Conservation (phyloP, 2,797 vertebrate species). For the Muscicapa striata region DNA sequence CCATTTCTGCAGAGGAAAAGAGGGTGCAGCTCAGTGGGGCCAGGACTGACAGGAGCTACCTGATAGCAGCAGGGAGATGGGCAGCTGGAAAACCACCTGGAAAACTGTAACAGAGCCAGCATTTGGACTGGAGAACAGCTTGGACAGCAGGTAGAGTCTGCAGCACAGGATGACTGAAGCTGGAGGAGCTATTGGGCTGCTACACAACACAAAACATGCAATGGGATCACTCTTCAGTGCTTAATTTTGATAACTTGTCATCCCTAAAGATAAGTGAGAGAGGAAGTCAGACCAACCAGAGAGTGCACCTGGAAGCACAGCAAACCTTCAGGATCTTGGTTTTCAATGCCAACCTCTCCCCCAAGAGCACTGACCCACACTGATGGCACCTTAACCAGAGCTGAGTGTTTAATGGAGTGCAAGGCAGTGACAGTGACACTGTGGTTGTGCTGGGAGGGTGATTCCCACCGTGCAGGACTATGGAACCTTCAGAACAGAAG, state of each 20-base stretch:
- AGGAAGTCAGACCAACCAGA: background rate
- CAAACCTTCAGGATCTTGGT: background rate
- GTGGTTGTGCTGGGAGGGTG: background rate
- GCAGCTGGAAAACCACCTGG: background rate
- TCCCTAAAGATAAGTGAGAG: background rate
- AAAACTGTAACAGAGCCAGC: background rate
- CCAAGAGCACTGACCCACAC: background rate
- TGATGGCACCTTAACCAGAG: constrained; percentile 45
- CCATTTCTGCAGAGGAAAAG: background rate
- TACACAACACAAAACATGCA: background rate
- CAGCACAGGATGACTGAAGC: background rate
- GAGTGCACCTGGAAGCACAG: background rate
- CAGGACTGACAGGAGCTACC: background rate
- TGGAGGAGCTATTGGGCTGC: background rate
- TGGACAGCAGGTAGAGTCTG: background rate
- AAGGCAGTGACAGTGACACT: background rate
- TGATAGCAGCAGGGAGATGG: background rate
- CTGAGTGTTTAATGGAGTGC: constrained; percentile 40
- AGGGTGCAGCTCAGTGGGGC: background rate
- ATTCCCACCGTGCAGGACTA: background rate
- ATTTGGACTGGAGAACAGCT: background rate
- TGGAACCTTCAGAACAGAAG: background rate
- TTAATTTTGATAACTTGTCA: background rate
- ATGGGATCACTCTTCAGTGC: background rate
- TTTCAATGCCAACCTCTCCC: background rate